phyloP scores from a whole-genome alignment of 2,797 vertebrate species.

The Smutsia gigantea region DNA sequence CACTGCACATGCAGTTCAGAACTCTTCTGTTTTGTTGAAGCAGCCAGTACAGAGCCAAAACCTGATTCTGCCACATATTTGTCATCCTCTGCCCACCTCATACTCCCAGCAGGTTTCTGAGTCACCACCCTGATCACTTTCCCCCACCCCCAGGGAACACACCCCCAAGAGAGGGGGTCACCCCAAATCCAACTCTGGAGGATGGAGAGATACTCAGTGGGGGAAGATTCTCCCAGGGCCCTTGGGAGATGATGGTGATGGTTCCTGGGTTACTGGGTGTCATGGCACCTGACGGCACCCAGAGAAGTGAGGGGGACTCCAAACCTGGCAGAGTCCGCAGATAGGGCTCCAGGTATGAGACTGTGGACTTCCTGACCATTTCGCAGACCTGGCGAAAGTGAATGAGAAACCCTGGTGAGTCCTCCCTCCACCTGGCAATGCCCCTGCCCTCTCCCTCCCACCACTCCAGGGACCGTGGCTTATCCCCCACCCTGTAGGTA shows the following conservation, averaged over 20 bases:
- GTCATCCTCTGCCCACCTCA: background rate
- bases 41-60: background rate
- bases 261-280: background rate
- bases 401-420: background rate
- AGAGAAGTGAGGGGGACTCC: background rate
- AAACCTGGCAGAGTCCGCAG: slow-evolving; percentile 83
- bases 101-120: background rate
- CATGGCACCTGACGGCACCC: background rate
- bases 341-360: slow-evolving; percentile 12
- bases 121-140: background rate
- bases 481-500: background rate
- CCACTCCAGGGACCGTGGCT: rapidly evolving
- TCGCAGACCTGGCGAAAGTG: slow-evolving; percentile 77
- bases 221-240: background rate
- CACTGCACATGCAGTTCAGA: background rate
- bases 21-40: background rate
- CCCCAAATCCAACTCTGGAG: background rate
- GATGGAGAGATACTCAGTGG: background rate
- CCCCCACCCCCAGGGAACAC: background rate
- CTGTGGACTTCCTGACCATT: background rate
- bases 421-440: background rate
- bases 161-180: background rate
- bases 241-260: background rate
- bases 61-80: background rate
- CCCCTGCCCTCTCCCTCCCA: rapidly evolving